Percentiles rank a stretch among this genome's conserved stretches.
These are phyloP conservation scores for Copsychus sechellarum DNA, from an alignment of 2,113 vertebrate genomes.

Conservation along the genomic window DNA sequence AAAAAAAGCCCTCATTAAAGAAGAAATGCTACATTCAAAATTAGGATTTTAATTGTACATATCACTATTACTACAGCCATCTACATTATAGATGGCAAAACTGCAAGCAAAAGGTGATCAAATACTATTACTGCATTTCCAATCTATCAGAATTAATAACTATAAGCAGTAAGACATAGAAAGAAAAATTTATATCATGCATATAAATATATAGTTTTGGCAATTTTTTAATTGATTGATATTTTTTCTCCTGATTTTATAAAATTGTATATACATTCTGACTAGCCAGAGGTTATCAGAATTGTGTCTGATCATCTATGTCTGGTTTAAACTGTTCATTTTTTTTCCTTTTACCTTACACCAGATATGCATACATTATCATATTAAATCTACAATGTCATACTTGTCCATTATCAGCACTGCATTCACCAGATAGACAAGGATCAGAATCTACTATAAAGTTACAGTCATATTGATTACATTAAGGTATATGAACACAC, in stretches of 20 bases:
- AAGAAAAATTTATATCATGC: background rate
- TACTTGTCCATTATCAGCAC: background rate
- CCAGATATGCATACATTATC: background rate
- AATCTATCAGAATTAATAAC: background rate
- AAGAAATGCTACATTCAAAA: background rate
- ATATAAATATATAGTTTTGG: background rate
- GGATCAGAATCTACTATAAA: background rate
- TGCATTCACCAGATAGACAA: background rate
- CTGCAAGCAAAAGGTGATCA: background rate
- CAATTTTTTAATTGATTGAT: background rate
- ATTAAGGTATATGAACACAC: background rate
- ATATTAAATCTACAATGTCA: background rate
- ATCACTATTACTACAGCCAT: background rate
- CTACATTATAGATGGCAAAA: background rate
- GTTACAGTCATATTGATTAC: background rate
- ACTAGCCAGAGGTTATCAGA: background rate
- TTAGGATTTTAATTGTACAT: background rate
- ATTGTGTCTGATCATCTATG: background rate
- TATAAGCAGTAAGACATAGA: background rate
- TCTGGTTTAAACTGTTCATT: background rate
- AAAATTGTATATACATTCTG: background rate
- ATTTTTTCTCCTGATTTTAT: background rate
- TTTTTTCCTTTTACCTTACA: background rate
- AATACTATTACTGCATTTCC: background rate
- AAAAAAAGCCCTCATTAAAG: background rate